A percentile compares a stretch with the other conserved stretches of the same genome.
phyloP scores from a whole-genome alignment of 2,888 invertebrate species.

The Orthonevra nobilis region DNA sequence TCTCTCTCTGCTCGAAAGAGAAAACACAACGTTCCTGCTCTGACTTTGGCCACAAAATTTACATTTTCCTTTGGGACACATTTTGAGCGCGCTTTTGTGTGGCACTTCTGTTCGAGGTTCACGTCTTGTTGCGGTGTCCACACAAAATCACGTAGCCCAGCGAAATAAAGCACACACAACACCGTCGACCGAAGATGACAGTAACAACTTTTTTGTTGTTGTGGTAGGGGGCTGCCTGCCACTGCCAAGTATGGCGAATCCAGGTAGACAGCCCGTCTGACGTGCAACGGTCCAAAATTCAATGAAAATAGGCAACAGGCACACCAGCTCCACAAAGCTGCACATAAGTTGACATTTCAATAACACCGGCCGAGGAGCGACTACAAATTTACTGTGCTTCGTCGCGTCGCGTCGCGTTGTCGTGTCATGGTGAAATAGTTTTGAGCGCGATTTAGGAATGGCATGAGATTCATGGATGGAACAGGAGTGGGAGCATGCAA shows the following conservation, averaged over 20 bases:
- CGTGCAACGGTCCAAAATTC: constrained; percentile 64
- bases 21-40: too few relatives aligned
- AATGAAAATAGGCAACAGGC: constrained; percentile 66
- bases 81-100: not conserved
- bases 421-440: constrained; percentile 64
- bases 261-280: constrained; percentile 65
- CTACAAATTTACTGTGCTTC: constrained; percentile 6
- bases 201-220: constrained; percentile 37
- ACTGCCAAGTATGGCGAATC: constrained; percentile 44
- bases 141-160: constrained; percentile 31
- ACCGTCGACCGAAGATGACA: constrained; percentile 64
- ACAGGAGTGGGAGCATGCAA: constrained; percentile 19
- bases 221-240: not conserved
- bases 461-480: constrained; percentile 1
- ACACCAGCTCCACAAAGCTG: constrained; percentile 34
- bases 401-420: constrained; percentile 32
- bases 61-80: constrained; percentile 45
- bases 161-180: too few relatives aligned
- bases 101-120: constrained; percentile 19
- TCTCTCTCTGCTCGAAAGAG: not conserved
- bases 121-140: constrained; percentile 47
- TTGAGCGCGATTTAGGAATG: constrained; percentile 45
- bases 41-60: too few relatives aligned
- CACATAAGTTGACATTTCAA: constrained; percentile 44
- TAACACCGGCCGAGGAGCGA: constrained; percentile 20